Conservation (phyloP, 2,113 vertebrate genomes). For the Carettochelys insculpta region DNA sequence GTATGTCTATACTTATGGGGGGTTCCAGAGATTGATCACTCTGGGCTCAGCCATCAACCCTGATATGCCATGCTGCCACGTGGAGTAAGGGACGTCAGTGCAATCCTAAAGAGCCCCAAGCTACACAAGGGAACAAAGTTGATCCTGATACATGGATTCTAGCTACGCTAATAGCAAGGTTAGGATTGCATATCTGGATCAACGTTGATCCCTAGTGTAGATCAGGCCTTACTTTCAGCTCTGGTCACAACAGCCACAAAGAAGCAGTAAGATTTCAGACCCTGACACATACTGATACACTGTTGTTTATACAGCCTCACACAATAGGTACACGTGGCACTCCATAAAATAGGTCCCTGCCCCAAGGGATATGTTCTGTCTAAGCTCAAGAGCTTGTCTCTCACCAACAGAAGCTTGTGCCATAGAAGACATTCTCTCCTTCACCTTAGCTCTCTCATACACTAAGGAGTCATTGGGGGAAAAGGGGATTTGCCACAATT, state of each 20-base stretch:
- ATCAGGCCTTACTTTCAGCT: too few species aligned
- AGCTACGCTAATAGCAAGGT: too few species aligned
- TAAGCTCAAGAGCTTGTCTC: background rate
- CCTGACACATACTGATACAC: background rate
- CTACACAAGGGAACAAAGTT: too few species aligned
- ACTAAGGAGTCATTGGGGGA: background rate
- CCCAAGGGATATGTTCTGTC: background rate
- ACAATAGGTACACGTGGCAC: fast-evolving
- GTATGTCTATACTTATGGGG: too few species aligned
- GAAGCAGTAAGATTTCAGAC: background rate
- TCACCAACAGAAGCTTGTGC: background rate
- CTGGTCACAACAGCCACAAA: background rate
- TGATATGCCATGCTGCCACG: too few species aligned
- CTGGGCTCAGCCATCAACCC: too few species aligned
- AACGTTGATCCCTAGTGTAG: too few species aligned
- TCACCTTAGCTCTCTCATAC: background rate
- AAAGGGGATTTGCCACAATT: background rate
- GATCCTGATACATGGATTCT: too few species aligned
- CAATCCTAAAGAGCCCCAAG: too few species aligned
- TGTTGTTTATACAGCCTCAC: background rate
- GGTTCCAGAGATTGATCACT: too few species aligned
- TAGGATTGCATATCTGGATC: too few species aligned
- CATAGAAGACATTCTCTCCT: background rate
- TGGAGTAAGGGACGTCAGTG: too few species aligned
- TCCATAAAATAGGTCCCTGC: background rate